Conservation (phyloP, 2,797 vertebrate genomes). For the Cuniculus paca region DNA sequence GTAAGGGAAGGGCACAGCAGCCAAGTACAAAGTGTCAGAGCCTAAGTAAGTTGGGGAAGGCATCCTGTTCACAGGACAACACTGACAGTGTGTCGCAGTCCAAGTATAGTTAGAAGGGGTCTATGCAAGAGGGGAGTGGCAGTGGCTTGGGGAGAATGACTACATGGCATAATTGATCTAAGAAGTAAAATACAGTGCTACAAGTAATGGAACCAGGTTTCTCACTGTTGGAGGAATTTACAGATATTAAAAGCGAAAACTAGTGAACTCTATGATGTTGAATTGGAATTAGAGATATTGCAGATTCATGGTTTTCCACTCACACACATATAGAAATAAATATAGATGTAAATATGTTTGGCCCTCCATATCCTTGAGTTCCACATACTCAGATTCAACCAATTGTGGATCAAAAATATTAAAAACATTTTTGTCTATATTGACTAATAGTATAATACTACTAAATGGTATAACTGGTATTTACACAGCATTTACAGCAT, state of each 20-base stretch:
- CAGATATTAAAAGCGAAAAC: not conserved
- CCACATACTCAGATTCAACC: not conserved
- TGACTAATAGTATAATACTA: not conserved
- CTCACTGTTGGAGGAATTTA: not conserved
- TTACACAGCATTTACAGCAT: not conserved
- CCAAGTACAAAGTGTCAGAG: not conserved
- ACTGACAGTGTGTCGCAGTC: not conserved
- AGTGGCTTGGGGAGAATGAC: not conserved
- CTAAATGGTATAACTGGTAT: not conserved
- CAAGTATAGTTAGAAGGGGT: not conserved
- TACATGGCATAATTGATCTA: not conserved
- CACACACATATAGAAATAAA: not conserved
- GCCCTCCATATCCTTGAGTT: not conserved
- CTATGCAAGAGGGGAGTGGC: not conserved
- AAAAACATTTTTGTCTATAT: not conserved
- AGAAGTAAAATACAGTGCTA: not conserved
- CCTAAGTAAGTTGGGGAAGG: not conserved
- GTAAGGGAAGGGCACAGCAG: not conserved
- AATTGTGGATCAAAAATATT: not conserved
- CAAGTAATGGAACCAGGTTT: not conserved
- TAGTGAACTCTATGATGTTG: not conserved
- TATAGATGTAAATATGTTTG: not conserved
- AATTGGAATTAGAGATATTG: not conserved
- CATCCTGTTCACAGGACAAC: not conserved
- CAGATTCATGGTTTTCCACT: slow-evolving; percentile 4